Percentiles rank a stretch among this genome's conserved stretches.
These are phyloP conservation scores for Spilogale gracilis DNA, from an alignment of 2,113 vertebrate genomes.

Conservation along the genomic window DNA sequence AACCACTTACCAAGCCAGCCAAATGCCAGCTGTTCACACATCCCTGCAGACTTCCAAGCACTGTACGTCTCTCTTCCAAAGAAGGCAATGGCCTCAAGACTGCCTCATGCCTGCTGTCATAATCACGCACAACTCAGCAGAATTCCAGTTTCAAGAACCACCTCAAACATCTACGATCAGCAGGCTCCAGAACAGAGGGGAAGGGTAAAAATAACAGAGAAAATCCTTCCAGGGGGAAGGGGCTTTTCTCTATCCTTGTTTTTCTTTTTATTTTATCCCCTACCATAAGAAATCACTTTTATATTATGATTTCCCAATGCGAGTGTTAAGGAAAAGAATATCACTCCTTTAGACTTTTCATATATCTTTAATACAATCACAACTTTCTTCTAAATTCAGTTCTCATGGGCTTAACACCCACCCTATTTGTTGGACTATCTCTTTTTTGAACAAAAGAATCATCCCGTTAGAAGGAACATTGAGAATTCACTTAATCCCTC, in stretches of 20 bases:
- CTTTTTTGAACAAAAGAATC: conserved; percentile 73
- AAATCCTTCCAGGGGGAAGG: background rate
- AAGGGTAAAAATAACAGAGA: conserved; percentile 26
- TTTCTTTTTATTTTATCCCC: conserved; percentile 22
- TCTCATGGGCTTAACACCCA: background rate
- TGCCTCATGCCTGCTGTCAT: background rate
- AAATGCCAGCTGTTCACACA: conserved; percentile 32
- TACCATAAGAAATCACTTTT: conserved; percentile 50
- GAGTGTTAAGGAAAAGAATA: conserved; percentile 55
- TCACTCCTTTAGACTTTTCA: conserved; percentile 49
- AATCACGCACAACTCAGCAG: conserved; percentile 52
- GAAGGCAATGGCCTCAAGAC: conserved; percentile 27
- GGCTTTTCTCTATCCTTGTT: background rate
- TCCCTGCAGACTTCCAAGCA: conserved; percentile 41
- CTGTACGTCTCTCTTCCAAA: conserved; percentile 45
- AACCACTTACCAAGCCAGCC: conserved; percentile 49
- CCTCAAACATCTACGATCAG: conserved; percentile 31
- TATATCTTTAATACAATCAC: conserved; percentile 59
- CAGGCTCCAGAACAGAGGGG: conserved; percentile 46
- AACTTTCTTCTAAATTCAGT: conserved; percentile 53
- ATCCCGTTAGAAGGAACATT: conserved; percentile 73
- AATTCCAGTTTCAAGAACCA: conserved; percentile 20
- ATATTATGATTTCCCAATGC: conserved; percentile 39
- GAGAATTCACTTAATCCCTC: conserved; percentile 77
- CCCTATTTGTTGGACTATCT: conserved; percentile 57